Evolutionary conservation across 2,797 vertebrate genomes (phyloP), one percentile per base, ranked within the genome.

Genomic region (Paedocypris micromegethes): DNA sequence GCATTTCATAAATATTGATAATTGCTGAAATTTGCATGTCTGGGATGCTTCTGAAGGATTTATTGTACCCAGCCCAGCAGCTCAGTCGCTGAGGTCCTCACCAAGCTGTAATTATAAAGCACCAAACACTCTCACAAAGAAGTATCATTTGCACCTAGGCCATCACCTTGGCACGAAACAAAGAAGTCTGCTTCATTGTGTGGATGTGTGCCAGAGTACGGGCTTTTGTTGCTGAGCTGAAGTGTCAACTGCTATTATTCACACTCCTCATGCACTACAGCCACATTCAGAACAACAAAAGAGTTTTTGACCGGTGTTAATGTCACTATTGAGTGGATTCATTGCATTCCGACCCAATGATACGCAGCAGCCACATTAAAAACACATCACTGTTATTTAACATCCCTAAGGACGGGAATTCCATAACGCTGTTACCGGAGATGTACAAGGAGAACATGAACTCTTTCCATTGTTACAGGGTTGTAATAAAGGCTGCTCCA

Each of bases 281-380:
- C 43, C 8, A 40, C 37, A 9, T 84, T 23, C 82, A 84, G 84
- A 88, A 84, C 79, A 82, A 84, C 83, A 85, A 84, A 82, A 84
- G 81, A 86, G 81, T 76, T 63, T 57, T 47, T 40, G 44, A 62
- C 9, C 4, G 7, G 44, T 43, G 39, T 39, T 70, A 70, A 57
- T 57, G 41, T 50, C 68, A 63, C 39, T 44, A 62, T 62, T 62
- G 40, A 63, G 5, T 38, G 9, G 50, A 9, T 46, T 54, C 39
- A 48, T 48, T 56, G 37, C 43, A 8, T 7, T 39, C 8, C 42
- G 46, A 47, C 45, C 23, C 23, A 23, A 23, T 23, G 23, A 23
- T 23, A 23, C 23, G 23, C 23, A 57, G 55, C 55, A 57, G 53
- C 53, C 5, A 43, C 9, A 5, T 43, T 57, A 40, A 43, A 63